Evolutionary conservation across 1,140 invertebrate genomes (phyloP).

Genomic region (Ericerus pela): DNA sequence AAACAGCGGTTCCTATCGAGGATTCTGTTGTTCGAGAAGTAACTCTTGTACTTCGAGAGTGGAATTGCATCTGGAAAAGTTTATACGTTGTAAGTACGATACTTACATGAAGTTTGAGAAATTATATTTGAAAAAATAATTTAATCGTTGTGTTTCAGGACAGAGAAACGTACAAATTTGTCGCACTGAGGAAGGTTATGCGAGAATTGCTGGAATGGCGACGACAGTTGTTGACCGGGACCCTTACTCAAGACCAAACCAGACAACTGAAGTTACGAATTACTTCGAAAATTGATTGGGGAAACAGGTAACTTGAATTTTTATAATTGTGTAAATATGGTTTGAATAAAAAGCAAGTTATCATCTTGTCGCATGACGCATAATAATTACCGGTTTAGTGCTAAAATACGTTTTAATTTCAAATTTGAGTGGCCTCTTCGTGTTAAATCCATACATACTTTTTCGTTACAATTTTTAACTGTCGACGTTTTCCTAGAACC

Average conservation of each 20-base stretch:
- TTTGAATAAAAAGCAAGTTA: no score
- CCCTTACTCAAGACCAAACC: constrained; percentile 77
- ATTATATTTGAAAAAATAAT: not conserved
- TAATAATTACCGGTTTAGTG: no score
- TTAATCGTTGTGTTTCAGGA: constrained; percentile 38
- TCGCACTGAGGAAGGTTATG: constrained; percentile 71
- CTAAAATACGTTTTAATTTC: no score
- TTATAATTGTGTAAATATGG: no score
- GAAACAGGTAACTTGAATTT: constrained; percentile 82
- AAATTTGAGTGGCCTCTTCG: no score
- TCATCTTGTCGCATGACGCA: no score
- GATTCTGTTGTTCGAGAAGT: constrained; percentile 80
- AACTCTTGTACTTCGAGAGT: constrained; percentile 80
- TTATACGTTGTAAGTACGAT: constrained; percentile 61
- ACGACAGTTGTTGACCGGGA: constrained; percentile 64
- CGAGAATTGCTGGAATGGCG: constrained; percentile 70
- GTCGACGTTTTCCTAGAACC: no score
- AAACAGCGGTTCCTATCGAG: constrained; percentile 55
- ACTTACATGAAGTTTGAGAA: not conserved
- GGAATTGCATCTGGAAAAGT: constrained; percentile 80
- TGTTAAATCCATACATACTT: no score
- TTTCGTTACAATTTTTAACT: no score
- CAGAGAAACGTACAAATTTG: constrained; percentile 64
- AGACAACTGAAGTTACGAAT: constrained; percentile 70
- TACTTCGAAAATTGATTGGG: constrained; percentile 85